Evolutionary conservation across 92 coral and sea anemone genomes (phyloP), one percentile per base, ranked within the genome.

Genomic region (Chrysogorgia sp.): DNA sequence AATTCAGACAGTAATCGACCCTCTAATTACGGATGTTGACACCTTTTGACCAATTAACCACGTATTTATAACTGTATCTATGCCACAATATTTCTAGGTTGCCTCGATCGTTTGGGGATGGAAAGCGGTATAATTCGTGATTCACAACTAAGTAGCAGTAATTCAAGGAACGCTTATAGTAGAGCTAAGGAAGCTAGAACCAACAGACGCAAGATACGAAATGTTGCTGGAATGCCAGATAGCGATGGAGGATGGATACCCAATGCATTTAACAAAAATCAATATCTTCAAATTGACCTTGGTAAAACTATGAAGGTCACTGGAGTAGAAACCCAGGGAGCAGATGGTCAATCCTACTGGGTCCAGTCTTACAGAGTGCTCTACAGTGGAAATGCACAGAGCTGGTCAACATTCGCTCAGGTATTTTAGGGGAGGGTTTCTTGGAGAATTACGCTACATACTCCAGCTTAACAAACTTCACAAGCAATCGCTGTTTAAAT

Each of bases 231-330:
- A 37, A 81, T 89, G 28, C 62, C 88, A 14, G 84, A 94, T 75
- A 94, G 97, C 63, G 77, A 91, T n/a, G 98, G 98, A 23, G 98
- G 97, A 21, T 93, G 98, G 98, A 91, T 90, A 55, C 98, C 98
- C 3, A 85, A 86, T 49, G 31, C 72, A 9, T 87, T 86, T 68
- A 89, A 80, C 71, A 84, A 87, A 26, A 78, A 83, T 56, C 97
- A 91, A 63, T 94, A 88, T 66, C 81, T 94, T 40, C 98, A 94
- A 40, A 84, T 91, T 50, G 90, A 94, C 79, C 85, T 94, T 30
- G 90, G 90, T 6, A 87, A 77, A 72, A 21, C 24, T 21, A 69
- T 74, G 71, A 94, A 87, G 76, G 82, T 93, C 12, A 91, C 98
- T 55, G 92, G 88, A 47, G 92, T 91, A 75, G 94, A 96, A 20